Conservation (phyloP, 2,113 vertebrate species). For the Phaethornis superciliosus region DNA sequence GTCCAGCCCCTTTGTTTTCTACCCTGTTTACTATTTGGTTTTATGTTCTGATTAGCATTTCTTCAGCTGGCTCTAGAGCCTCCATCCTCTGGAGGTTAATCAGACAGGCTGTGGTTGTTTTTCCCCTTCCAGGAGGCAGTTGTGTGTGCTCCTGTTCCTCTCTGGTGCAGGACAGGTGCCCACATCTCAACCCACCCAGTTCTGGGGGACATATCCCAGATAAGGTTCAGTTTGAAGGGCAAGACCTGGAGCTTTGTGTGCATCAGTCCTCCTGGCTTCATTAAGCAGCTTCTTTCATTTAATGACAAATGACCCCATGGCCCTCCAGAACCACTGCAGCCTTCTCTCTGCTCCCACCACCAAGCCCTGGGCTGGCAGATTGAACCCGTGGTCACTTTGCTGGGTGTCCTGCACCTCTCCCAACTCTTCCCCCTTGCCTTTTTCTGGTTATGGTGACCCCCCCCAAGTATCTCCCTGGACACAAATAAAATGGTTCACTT, state of each 20-base stretch:
- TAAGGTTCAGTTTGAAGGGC: not conserved
- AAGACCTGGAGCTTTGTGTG: not conserved
- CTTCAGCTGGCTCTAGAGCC: not conserved
- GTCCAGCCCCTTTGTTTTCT: not conserved
- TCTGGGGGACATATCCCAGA: not conserved
- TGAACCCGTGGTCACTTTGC: not conserved
- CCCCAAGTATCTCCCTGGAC: not conserved
- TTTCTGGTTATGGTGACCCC: not conserved
- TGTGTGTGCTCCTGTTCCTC: not conserved
- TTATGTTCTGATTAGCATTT: not conserved
- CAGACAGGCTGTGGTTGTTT: not conserved
- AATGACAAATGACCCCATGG: not conserved
- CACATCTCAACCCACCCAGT: fast-evolving
- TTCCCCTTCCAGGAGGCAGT: fast-evolving
- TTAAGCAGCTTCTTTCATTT: not conserved
- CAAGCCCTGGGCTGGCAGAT: fast-evolving
- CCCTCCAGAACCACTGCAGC: not conserved
- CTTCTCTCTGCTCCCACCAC: not conserved
- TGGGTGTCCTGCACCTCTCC: not conserved
- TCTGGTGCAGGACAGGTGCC: not conserved
- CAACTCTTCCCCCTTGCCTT: not conserved
- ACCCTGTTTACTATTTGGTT: not conserved
- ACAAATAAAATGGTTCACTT: not conserved
- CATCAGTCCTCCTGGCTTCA: not conserved
- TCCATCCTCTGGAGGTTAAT: not conserved